A percentile compares a stretch with the other conserved stretches of the same genome.
These are phyloP conservation scores for Strongylocentrotus purpuratus DNA, from an alignment of 35 echinoderm and acorn worm species.

Conservation along the genomic window DNA sequence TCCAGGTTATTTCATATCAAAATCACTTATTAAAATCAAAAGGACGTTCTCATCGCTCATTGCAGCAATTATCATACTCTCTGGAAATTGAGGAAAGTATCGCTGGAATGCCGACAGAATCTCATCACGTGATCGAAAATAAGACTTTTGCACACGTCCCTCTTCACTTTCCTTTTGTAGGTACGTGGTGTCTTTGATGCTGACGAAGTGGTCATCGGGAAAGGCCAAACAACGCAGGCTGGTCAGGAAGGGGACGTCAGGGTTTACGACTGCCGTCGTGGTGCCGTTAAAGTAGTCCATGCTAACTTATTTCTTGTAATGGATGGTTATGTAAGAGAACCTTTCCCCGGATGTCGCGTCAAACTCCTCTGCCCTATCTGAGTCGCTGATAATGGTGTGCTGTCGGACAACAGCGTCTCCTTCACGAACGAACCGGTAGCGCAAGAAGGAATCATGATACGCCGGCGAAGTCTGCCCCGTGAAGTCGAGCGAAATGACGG, in stretches of 20 bases:
- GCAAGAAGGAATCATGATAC: slow-evolving; percentile 9
- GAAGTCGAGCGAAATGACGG: slow-evolving; percentile 16
- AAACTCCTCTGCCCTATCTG: neutral
- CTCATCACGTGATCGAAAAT: slow-evolving; percentile 22
- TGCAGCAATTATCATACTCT: neutral
- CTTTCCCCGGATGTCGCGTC: neutral
- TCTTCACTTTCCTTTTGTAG: neutral
- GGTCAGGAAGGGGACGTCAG: neutral
- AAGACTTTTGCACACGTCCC: neutral
- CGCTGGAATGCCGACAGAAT: neutral
- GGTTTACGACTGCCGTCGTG: neutral
- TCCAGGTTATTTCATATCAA: too few species aligned
- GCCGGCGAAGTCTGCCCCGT: neutral
- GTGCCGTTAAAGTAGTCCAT: neutral
- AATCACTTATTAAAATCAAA: neutral
- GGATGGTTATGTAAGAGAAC: neutral
- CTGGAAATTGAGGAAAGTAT: slow-evolving; percentile 9
- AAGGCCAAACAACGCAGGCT: neutral
- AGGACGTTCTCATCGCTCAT: neutral
- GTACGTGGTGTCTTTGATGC: slow-evolving; percentile 32
- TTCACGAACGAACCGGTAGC: slow-evolving; percentile 19
- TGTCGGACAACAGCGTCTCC: neutral
- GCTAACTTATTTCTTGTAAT: neutral
- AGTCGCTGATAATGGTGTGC: neutral
- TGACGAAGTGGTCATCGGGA: neutral